Base-by-base conservation (phyloP, 2,888 invertebrate species). In the Ephialtes manifestator region DNA sequence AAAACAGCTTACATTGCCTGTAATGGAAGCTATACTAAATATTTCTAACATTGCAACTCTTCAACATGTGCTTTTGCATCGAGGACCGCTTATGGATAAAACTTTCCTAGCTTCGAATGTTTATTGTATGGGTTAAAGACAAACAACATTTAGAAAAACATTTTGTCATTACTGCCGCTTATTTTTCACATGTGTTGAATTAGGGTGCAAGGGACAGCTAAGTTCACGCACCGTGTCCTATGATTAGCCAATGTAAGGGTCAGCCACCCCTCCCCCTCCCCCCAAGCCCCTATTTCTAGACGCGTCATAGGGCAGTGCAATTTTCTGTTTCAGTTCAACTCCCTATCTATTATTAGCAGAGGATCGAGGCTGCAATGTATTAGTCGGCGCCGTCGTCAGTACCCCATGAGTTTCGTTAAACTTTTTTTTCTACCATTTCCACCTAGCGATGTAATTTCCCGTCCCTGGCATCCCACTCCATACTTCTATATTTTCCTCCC, bases 341-440 rank as follows among this genome's bases (percentile, higher is more conserved):
- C 65, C 39, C 76, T 76, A 13, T 65, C 65, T 39, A 43, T 65
- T 39, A 43, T 65, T 65, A 65, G 20, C 39, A 1, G 39, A 20
- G 39, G 39, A 63, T 39, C 39, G 65, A 65, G 39, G 18, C 31
- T 58, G 11, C 35, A 60, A 13, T 35, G 39, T 65, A 65, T 65
- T 43, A 65, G 55, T 20, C 65, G 7, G 43, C 51, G 71, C 75
- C 60, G 74, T 74, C 51, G 76, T 81, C 81, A 43, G 67, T 74
- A 78, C 81, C 84, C 84, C 63, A 63, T 70, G 58, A 79, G 81
- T 82, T 76, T 80, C 85, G 68, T 81, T 70, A 63, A 86, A 84
- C 70, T 80, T 82, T 87, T 85, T 85, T 84, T 80, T 81, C 20
- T 43, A 74, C 70, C 39, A 76, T 84, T 67, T 76, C 83, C 70